A percentile compares a stretch with the other conserved stretches of the same genome.
Conservation (phyloP, 2,888 invertebrate genomes). For the Thysanoteuthis rhombus region DNA sequence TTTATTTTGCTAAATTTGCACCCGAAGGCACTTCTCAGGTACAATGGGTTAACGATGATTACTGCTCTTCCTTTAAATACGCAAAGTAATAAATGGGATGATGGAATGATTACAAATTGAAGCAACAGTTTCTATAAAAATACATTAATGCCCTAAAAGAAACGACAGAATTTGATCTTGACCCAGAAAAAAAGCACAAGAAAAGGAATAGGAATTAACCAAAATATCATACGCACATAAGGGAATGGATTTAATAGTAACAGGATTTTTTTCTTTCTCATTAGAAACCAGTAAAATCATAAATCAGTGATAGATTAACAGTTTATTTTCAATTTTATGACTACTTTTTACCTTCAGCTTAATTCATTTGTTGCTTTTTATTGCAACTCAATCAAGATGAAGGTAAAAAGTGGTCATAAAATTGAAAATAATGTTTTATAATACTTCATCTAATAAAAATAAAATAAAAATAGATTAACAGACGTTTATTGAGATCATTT, state of each 20-base stretch:
- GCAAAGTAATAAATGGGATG: not conserved
- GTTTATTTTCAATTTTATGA: too few species aligned
- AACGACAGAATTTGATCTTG: not conserved
- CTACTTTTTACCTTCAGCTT: too few species aligned
- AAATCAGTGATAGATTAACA: not conserved
- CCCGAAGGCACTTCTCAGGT: not conserved
- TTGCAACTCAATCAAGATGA: too few species aligned
- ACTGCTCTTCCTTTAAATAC: not conserved
- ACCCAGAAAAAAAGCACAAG: not conserved
- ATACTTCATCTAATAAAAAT: too few species aligned
- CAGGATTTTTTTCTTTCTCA: not conserved
- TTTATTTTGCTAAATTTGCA: too few species aligned
- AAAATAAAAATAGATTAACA: too few species aligned
- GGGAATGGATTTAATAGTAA: not conserved
- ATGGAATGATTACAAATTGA: not conserved
- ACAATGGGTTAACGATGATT: not conserved
- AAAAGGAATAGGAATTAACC: not conserved
- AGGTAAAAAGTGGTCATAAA: too few species aligned
- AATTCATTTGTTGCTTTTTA: too few species aligned
- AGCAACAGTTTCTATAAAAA: not conserved
- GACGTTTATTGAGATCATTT: not conserved
- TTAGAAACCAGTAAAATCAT: not conserved
- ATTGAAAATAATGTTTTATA: too few species aligned
- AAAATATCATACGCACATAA: not conserved
- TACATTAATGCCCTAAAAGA: not conserved